Percentiles rank a stretch among this genome's conserved stretches.
These are phyloP conservation scores for Trichogramma dendrolimi DNA, from an alignment of 2,888 invertebrate genomes.

Conservation along the genomic window DNA sequence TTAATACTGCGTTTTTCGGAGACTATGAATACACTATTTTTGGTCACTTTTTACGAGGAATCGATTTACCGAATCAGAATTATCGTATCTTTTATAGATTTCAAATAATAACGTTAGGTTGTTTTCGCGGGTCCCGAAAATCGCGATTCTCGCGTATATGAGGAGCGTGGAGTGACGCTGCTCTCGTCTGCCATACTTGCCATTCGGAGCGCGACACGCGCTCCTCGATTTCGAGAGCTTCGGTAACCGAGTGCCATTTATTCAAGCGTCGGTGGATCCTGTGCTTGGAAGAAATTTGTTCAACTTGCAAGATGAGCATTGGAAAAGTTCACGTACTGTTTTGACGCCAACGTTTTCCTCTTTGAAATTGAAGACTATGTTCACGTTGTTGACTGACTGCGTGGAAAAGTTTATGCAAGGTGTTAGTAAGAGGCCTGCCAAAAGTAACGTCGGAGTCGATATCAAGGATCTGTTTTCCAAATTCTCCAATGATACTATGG, in stretches of 20 bases:
- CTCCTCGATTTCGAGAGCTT: conserved; percentile 43
- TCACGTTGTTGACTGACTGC: conserved; percentile 51
- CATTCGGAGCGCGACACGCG: no score
- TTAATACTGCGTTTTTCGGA: no score
- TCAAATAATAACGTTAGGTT: no score
- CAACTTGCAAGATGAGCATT: conserved; percentile 48
- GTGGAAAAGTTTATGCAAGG: conserved; percentile 38
- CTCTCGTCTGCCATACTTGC: no score
- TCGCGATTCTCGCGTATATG: no score
- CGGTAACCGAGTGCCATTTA: conserved; percentile 35
- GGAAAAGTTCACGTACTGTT: conserved; percentile 55
- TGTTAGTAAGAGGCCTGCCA: conserved; percentile 11
- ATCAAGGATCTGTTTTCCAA: conserved; percentile 38
- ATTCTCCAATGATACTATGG: conserved; percentile 38
- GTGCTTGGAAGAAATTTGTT: conserved; percentile 33
- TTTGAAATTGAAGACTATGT: conserved; percentile 57
- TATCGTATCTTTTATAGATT: no score
- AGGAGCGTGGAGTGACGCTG: no score
- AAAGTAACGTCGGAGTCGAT: conserved; percentile 27
- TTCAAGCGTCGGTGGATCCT: conserved; percentile 29
- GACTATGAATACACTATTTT: no score
- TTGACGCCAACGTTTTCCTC: conserved; percentile 58
- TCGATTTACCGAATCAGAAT: no score
- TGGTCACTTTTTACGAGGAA: no score
- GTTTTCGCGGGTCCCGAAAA: no score